phyloP scores from a whole-genome alignment of 2,113 vertebrate species.

The Varanus salvator region DNA sequence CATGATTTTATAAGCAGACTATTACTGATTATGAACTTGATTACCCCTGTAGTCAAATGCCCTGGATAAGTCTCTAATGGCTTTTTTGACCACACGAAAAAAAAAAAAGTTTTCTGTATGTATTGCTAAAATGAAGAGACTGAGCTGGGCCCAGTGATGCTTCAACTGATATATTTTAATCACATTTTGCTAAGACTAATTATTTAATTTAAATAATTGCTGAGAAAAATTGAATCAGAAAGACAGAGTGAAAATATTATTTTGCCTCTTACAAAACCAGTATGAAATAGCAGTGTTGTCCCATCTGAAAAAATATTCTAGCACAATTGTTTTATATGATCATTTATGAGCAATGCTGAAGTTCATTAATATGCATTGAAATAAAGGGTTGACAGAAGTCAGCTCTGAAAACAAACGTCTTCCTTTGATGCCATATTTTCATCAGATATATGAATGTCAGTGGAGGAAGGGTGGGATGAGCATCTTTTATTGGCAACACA shows the following conservation, averaged over 20 bases:
- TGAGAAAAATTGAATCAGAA: background rate
- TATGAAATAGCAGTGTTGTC: background rate
- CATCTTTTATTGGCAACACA: background rate
- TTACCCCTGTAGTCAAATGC: conserved; percentile 36
- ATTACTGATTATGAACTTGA: conserved; percentile 32
- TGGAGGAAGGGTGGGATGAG: background rate
- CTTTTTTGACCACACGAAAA: background rate
- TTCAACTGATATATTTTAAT: background rate
- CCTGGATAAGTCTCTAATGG: conserved; percentile 46
- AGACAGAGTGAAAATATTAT: conserved; percentile 1
- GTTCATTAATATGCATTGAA: conserved; percentile 45
- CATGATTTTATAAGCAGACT: conserved; percentile 54
- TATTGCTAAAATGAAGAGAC: conserved; percentile 39
- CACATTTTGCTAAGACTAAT: conserved; percentile 20
- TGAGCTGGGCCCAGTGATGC: background rate
- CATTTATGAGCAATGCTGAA: conserved; percentile 32
- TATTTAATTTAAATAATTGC: background rate
- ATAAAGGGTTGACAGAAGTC: conserved; percentile 39
- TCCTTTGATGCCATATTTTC: background rate
- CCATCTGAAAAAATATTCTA: background rate
- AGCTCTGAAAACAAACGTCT: rapidly evolving
- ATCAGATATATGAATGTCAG: background rate
- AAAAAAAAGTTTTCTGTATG: conserved; percentile 45
- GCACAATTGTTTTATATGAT: conserved; percentile 39
- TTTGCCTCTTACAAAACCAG: conserved; percentile 16